Base-by-base conservation (phyloP, 2,113 vertebrate species). In the Pleuronectes platessa region DNA sequence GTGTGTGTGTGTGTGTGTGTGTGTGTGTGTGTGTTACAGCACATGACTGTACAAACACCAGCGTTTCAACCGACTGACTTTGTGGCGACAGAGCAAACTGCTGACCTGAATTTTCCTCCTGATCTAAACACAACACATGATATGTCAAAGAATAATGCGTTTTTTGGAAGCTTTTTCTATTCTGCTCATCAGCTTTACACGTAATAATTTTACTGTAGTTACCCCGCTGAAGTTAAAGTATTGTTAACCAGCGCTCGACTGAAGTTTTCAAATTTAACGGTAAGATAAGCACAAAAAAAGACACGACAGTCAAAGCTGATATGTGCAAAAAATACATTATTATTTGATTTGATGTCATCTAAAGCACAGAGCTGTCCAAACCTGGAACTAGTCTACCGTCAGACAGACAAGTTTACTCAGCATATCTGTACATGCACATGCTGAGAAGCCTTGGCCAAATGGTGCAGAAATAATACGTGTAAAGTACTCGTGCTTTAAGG, bases 381-480 rank as follows among this genome's bases (percentile, higher is more conserved):
- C 40, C 47, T 63, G 21, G 61, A 60, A 79, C 68, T 53, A 20
- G 47, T 65, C 47, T 42, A 27, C 4, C 58, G 73, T 77, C 60
- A 74, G 69, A 81, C 61, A 81, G 53, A 27, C 60, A 59, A 66
- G 68, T 84, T 76, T 80, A 83, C 71, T 87, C 83, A 83, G 81
- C 73, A 79, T 27, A 74, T 76, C 61, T 70, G 58, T 59, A 66
- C 23, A 54, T 26, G 71, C 63, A 74, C 70, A 74, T 5, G 58
- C 66, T 61, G 76, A 81, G 78, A 72, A 71, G 72, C 66, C 68
- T 42, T 35, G 66, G 60, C 76, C 73, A 90, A 92, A 92, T 90
- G 90, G 81, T 85, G 88, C 84, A 84, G 78, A 90, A 77, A 82
- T 84, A 84, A 89, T 73, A 65, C 35, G 76, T 75, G 79, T 82